Base-by-base conservation (phyloP, 2,888 invertebrate genomes). In the Luperina testacea region DNA sequence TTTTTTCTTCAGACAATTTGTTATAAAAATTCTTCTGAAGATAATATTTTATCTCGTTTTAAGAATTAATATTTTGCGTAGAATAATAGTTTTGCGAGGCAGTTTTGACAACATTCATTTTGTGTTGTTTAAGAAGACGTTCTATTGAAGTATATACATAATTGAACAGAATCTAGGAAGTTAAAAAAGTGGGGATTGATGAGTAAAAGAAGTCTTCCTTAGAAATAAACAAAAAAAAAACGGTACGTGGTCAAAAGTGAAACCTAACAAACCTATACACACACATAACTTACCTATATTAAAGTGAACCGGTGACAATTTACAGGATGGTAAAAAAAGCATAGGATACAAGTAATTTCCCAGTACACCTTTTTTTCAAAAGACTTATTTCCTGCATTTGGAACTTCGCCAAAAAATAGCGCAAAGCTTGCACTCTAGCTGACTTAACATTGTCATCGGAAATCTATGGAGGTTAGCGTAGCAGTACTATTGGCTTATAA, bases 1-100 rank as follows among this genome's bases (percentile, higher is more conserved):
- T 80, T 83, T 82, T 73, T 57, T 85, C 75, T 72, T 48, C 48
- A 69, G 71, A 85, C 82, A 84, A 81, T 87, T 87, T 83, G 76
- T 87, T 85, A 85, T 77, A 77, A 73, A 78, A 78, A 79, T 76
- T 78, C 57, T 68, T 65, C 32, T 73, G 15, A 38, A 74, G 72
- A 79, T 64, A 71, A 80, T 79, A 85, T 83, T 87, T 84, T 77
- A 80, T 87, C 78, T 83, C 59, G 72, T 77, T 79, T 65, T 59
- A 61, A 76, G 65, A 75, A 79, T 68, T 70, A 11, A 76, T 79
- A 71, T 68, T 77, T 75, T 74, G 70, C 13, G 6, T 67, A 78
- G 79, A 87, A 71, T 75, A 71, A 75, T 84, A 82, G 86, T 78
- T 69, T 32, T 51, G 45, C 68, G 53, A n/a, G 61, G 27, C 59